Evolutionary conservation across 2,888 invertebrate species (phyloP), one percentile per base, ranked within the genome.

Genomic region (Embidobia sp.): DNA sequence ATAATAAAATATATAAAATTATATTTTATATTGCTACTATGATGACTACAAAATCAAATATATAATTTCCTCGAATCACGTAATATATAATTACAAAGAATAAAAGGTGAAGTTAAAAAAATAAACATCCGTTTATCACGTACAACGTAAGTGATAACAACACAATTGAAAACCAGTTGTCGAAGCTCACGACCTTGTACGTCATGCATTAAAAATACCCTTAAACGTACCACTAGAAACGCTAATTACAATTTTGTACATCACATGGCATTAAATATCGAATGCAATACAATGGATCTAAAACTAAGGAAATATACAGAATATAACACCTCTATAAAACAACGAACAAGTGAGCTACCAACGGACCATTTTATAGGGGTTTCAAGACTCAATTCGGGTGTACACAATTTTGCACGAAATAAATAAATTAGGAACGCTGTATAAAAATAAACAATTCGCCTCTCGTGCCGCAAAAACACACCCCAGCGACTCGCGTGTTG

Each of bases 231-330:
- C n/a, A n/a, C n/a, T n/a, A n/a, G n/a, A n/a, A n/a, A n/a, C n/a
- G n/a, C n/a, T 66, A 55, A 46, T 53, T 55, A 46, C 46, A 66
- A 46, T 55, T 67, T 67, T 67, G 67, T 67, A 67, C 67, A 67
- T 40, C 48, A 33, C 37, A 57, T 67, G 67, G 67, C 67, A 48
- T 67, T 55, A 27, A 35, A n/a, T 16, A 37, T 46, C 5, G 3
- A 49, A 46, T 11, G 8, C 3, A n/a, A n/a, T n/a, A n/a, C n/a
- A n/a, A n/a, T n/a, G n/a, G 15, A 64, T 44, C 35, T 37, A 48
- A 27, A n/a, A 4, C 35, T 57, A 57, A 29, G 15, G n/a, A 55
- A 57, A 48, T 40, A 0, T 18, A 48, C 37, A 27, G 5, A 16
- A 46, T 33, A 16, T 3, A 22, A 59, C 44, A 44, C 22, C 59